These are phyloP conservation scores for Micromussa lordhowensis DNA, from an alignment of 92 coral and sea anemone species.

Conservation along the genomic window DNA sequence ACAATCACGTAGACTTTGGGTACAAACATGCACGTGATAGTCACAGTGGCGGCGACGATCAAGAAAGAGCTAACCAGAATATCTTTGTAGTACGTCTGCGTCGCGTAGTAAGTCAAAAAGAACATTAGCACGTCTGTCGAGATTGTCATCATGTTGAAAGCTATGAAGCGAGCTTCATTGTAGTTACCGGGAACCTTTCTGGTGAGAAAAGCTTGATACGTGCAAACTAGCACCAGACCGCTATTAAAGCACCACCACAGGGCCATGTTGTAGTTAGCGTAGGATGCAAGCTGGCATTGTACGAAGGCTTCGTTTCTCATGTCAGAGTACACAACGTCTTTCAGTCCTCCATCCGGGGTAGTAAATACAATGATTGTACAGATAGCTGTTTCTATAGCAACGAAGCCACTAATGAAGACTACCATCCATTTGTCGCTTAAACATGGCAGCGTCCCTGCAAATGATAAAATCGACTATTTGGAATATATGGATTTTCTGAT, in stretches of 20 bases:
- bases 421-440: constrained; percentile 85
- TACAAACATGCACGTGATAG: constrained; percentile 83
- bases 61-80: constrained; percentile 78
- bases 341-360: constrained; percentile 49
- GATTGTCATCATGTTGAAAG: constrained; percentile 92
- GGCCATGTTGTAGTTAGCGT: constrained; percentile 74
- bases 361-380: constrained; percentile 62
- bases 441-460: constrained; percentile 80
- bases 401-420: constrained; percentile 62
- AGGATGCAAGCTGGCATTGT: constrained; percentile 78
- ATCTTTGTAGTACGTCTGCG: constrained; percentile 78
- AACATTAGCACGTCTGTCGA: constrained; percentile 83
- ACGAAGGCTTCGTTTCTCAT: constrained; percentile 68
- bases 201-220: constrained; percentile 85
- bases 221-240: constrained; percentile 85
- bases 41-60: constrained; percentile 75
- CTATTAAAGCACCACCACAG: constrained; percentile 88
- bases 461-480: too few relatives aligned
- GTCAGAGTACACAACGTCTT: constrained; percentile 63
- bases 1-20: constrained; percentile 89
- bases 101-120: constrained; percentile 80
- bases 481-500: too few relatives aligned
- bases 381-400: constrained; percentile 67
- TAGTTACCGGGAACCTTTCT: constrained; percentile 93
- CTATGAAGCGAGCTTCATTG: constrained; percentile 95